Base-by-base conservation (phyloP, 2,888 invertebrate species). In the Deilephila porcellus region DNA sequence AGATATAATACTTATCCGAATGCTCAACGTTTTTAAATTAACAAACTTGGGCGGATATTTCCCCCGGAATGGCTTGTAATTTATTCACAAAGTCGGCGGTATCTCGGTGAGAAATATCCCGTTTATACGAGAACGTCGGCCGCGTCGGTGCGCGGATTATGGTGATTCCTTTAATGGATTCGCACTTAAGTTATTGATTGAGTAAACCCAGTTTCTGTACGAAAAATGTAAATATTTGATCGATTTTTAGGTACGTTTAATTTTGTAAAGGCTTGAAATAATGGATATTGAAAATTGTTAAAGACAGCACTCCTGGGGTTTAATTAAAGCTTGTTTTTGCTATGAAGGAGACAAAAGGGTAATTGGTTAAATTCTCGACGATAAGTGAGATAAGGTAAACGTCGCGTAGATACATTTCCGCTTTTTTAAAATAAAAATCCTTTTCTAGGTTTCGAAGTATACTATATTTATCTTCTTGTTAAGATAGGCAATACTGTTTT, bases 91-190 rank as follows among this genome's bases (percentile, higher is more conserved):
- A 71, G 77, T 74, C 70, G 73, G 60, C 72, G 71, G 74, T 75
- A 76, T 76, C 74, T 76, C 70, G 73, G 62, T 56, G 74, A 74
- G 74, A 74, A 71, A 74, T 60, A 70, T 76, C 73, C 37, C 74
- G 60, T 63, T 64, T 75, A 72, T 62, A 60, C 60, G 56, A 60
- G 71, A 73, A 67, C 59, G 60, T 71, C 32, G 64, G 67, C 14
- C 19, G 59, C 73, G 59, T 52, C 60, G 67, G 70, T 76, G 32
- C 64, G n/a, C 45, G 75, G 79, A 80, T 83, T 82, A 81, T 83
- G 80, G 76, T 78, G 79, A 82, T 82, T 77, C 75, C 71, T 73
- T 73, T 81, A 81, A 83, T 81, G 76, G 80, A 73, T 78, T 76
- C 76, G 73, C 74, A 76, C 71, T 75, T 80, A 77, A 73, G 73